Evolutionary conservation across 1,140 invertebrate species (phyloP), one percentile per base, ranked within the genome.

Genomic region (Lasaia peninsularis): DNA sequence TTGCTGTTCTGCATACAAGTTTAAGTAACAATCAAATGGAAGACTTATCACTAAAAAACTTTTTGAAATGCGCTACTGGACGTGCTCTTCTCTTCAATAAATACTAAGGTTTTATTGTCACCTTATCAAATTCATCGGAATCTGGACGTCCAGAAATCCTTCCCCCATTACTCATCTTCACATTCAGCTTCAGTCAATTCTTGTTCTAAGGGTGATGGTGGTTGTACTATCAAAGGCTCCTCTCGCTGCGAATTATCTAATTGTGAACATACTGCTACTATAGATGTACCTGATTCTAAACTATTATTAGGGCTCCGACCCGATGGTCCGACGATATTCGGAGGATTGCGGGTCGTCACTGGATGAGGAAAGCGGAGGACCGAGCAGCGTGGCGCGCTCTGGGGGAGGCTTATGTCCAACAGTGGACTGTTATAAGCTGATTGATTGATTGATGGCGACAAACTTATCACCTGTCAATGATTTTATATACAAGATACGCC

Each of bases 1-100:
- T n/a, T 67, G 52, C 51, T 67, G 67, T 58, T 72, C 55, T 20
- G 64, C 67, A 61, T 65, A 74, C 18, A 65, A 61, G 28, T 70
- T 70, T 63, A 63, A 58, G 48, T 55, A 59, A 67, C 53, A 58
- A 71, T 71, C 31, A 61, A 58, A 59, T 60, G 44, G 52, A 62
- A 63, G 50, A 63, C 61, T 59, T 66, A 49, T 71, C 62, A 60
- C 31, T 65, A 59, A 71, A 71, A 64, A 60, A 66, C 53, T 71
- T 64, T 59, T 58, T 55, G 55, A 71, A 71, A 58, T 60, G 51
- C 40, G 57, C 55, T 59, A 69, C 52, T 60, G 67, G 63, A 51
- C 58, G 50, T 58, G 62, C 52, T 65, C 59, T 62, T 44, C 60
- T 65, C 60, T 62, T 69, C 52, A 67, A 68, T 62, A 64, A 60